Evolutionary conservation across 2,797 vertebrate genomes (phyloP).

Genomic region (Danio tinwini): DNA sequence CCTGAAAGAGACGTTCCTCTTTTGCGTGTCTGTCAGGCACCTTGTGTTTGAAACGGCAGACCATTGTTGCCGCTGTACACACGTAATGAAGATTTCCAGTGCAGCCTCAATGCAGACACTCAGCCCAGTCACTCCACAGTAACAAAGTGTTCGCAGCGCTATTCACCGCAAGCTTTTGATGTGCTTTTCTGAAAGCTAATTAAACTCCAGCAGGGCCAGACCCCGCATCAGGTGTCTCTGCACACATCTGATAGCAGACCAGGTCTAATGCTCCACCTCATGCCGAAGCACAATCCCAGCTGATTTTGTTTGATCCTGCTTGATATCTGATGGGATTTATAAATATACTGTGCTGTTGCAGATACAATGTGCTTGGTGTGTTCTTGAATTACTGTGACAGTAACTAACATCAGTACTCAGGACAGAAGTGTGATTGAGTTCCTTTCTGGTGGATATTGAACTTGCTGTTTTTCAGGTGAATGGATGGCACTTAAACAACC

Average conservation of each 20-base stretch:
- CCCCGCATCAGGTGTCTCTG: background rate
- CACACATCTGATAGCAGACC: conserved; percentile 6
- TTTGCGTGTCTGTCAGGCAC: conserved; percentile 29
- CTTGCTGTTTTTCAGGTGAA: background rate
- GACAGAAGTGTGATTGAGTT: background rate
- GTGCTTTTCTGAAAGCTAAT: conserved; percentile 10
- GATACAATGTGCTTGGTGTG: background rate
- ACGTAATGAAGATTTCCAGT: conserved; percentile 30
- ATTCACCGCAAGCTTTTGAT: background rate
- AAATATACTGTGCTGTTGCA: background rate
- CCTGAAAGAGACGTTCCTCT: conserved; percentile 22
- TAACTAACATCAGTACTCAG: background rate
- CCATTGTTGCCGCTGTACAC: conserved; percentile 30
- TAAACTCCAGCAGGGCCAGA: background rate
- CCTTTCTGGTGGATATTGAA: background rate
- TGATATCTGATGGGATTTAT: background rate
- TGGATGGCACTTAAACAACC: too few species aligned
- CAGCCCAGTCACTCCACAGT: conserved; percentile 3
- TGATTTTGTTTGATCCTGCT: background rate
- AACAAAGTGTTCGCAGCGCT: background rate
- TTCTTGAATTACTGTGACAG: background rate
- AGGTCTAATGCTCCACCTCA: background rate
- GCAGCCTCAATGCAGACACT: background rate
- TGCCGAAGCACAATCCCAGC: background rate
- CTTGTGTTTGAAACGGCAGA: conserved; percentile 8